Evolutionary conservation across 2,888 invertebrate species (phyloP), one percentile per base, ranked within the genome.

Genomic region (Apodemia duryi): DNA sequence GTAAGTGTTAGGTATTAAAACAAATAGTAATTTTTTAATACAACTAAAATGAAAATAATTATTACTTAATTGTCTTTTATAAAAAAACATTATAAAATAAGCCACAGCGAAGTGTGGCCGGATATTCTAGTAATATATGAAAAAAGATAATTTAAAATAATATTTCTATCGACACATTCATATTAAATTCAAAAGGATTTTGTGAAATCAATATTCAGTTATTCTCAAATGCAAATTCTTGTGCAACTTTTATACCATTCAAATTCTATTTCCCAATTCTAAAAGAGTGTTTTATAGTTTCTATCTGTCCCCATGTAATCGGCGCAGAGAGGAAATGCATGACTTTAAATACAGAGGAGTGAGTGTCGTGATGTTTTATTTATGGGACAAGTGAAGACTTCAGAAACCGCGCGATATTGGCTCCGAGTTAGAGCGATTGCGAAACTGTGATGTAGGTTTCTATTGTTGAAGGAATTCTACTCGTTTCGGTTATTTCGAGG

Each of bases 301-400:
- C 28, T 29, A 54, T 54, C 54, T 29, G 4, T 10, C 6, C 29
- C 29, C 29, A 5, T 10, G 54, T 54, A 29, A 54, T 54, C 29
- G 29, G 54, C 11, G 28, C 29, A 29, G 29, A 29, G 29, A 29
- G 54, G 54, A 54, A 54, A 54, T 54, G 54, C 29, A 28, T 29
- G 11, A 28, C 54, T 54, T 54, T 54, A 29, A 54, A 54, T 29
- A 28, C 29, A 29, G 54, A 29, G 54, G 11, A 54, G 54, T 11
- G 54, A 54, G 29, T 54, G 54, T 54, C 54, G 54, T 11, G 29
- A 54, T 54, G 54, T 54, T 54, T 54, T 54, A 54, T 54, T 54
- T 28, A 54, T 54, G 29, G 28, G 29, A 29, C 54, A 54, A 54
- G 54, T 54, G 54, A 54, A 29, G 54, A 54, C 29, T 54, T 54